Evolutionary conservation across 2,113 vertebrate species (phyloP), one percentile per base, ranked within the genome.

Genomic region (Gavialis gangeticus): DNA sequence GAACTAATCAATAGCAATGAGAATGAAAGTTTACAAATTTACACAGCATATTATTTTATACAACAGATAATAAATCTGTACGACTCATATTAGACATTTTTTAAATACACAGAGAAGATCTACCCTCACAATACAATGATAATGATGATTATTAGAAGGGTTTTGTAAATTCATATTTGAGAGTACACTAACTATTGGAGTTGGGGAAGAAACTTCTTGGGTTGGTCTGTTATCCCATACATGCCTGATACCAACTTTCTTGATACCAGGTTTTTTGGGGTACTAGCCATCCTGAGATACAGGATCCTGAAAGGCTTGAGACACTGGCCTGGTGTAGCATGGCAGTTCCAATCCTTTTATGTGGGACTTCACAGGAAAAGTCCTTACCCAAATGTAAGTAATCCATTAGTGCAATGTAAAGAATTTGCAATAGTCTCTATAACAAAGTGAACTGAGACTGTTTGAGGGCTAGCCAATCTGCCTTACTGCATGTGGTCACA

Each of bases 151-250:
- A 58, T 5, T 27, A 16, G 77, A 64, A 55, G 9, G 85, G 1
- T 19, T 85, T 0, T 3, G 19, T 46, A 14, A 19, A 6, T 25
- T 75, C 12, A 22, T 66, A 0, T 24, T 92, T 1, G 10, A 5
- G 15, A 12, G 79, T 10, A 88, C 90, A 24, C 5, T 57, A 79
- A 64, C 4, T 3, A 14, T 5, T 66, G 81, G 19, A 6, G 59
- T 34, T 85, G 58, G 83, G 75, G 46, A 85, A 91, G 28, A 56
- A 3, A 46, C 57, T 79, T 57, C 10, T 24, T 60, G 55, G 25
- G 34, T 55, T 59, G 30, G 13, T 63, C 75, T 88, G 55, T 67
- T 6, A 25, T 64, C 82, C 90, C 37, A 5, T 86, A 30, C 57
- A 16, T 54, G 46, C 34, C 11, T 76, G 6, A 8, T 71, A n/a